phyloP scores from a whole-genome alignment of 2,888 invertebrate species.

The Smittia sp. region DNA sequence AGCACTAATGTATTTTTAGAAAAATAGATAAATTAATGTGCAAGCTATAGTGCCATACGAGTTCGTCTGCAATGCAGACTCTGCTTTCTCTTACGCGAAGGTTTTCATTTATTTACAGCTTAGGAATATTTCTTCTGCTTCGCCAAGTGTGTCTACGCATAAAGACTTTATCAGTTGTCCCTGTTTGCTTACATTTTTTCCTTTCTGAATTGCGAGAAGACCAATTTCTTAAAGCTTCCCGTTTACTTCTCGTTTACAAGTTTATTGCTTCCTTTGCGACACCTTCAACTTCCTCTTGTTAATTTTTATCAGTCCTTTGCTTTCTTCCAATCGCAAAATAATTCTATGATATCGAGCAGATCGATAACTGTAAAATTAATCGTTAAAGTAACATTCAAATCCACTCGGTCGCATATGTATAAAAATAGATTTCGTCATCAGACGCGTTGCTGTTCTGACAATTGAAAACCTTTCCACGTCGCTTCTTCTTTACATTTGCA shows the following conservation, averaged over 20 bases:
- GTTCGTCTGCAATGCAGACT: too few species aligned
- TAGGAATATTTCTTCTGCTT: not conserved
- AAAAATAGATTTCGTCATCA: slow-evolving; percentile 9
- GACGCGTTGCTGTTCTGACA: not conserved
- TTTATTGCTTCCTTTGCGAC: slow-evolving; percentile 14
- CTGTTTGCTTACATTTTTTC: slow-evolving; percentile 9
- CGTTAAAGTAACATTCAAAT: not conserved
- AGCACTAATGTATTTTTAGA: not conserved
- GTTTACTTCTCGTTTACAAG: not conserved
- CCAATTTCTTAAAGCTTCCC: not conserved
- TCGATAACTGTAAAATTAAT: slow-evolving; percentile 1
- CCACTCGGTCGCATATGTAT: slow-evolving; percentile 6
- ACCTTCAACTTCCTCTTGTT: not conserved
- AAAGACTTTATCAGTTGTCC: not conserved
- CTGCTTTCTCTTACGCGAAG: not conserved
- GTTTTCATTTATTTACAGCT: slow-evolving; percentile 7
- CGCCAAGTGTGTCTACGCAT: not conserved
- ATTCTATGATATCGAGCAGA: not conserved
- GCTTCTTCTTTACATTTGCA: not conserved
- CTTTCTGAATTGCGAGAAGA: not conserved
- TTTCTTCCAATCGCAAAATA: slow-evolving; percentile 6
- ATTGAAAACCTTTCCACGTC: not conserved
- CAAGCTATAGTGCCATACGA: not conserved
- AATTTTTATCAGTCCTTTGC: slow-evolving; percentile 20
- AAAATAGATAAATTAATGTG: slow-evolving; percentile 13